Percentiles rank a stretch among this genome's conserved stretches.
Evolutionary conservation across 2,888 invertebrate genomes (phyloP).

Genomic region (Caenorhabditis sp.): DNA sequence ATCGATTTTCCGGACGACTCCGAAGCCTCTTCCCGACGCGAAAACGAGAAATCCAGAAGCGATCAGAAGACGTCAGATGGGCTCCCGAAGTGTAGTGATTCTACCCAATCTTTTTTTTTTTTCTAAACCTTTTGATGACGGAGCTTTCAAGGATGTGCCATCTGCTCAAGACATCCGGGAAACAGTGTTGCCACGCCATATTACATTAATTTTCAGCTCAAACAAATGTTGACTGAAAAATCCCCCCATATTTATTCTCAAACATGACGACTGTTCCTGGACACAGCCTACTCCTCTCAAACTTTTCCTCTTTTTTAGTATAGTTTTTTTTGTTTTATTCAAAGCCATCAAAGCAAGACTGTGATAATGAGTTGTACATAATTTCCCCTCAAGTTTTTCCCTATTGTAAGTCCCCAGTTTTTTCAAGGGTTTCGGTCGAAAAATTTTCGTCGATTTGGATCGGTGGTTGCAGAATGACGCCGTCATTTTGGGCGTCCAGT

Average conservation of each 20-base stretch:
- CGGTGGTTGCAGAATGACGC: too few relatives aligned
- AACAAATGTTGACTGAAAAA: background rate
- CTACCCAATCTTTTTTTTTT: slow-evolving; percentile 7
- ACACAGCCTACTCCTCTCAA: slow-evolving; percentile 62
- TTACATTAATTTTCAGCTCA: slow-evolving; percentile 46
- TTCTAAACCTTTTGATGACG: slow-evolving; percentile 32
- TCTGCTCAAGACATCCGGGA: slow-evolving; percentile 31
- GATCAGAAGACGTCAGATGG: slow-evolving; percentile 3
- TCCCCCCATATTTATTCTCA: background rate
- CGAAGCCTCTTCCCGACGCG: slow-evolving; percentile 34
- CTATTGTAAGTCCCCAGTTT: slow-evolving; percentile 25
- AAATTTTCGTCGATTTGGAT: too few relatives aligned
- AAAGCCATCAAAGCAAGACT: slow-evolving; percentile 48
- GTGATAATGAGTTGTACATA: slow-evolving; percentile 62
- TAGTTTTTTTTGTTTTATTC: slow-evolving; percentile 11
- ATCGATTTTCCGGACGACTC: slow-evolving; percentile 13
- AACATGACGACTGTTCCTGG: slow-evolving; percentile 65
- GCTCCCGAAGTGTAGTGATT: slow-evolving; percentile 8
- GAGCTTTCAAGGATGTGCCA: slow-evolving; percentile 39
- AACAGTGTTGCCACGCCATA: slow-evolving; percentile 67
- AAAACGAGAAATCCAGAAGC: slow-evolving; percentile 33
- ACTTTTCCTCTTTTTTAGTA: slow-evolving; percentile 10
- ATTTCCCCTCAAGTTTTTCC: slow-evolving; percentile 8
- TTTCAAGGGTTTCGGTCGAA: background rate
- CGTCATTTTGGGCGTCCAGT: too few relatives aligned